Base-by-base conservation (phyloP, 2,888 invertebrate genomes). In the Limnephilus marmoratus region DNA sequence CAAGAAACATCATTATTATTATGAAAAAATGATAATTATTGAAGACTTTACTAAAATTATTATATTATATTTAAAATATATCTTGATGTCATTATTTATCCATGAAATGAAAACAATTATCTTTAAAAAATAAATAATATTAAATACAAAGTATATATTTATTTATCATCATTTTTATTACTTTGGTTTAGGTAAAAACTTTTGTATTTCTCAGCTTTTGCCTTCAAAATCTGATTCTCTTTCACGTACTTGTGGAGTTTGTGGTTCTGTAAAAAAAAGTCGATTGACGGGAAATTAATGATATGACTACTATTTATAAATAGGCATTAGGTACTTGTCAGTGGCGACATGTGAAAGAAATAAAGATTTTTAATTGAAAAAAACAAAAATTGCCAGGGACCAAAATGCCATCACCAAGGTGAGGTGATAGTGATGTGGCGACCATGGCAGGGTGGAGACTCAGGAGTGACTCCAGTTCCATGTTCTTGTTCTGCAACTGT, bases 171-270 rank as follows among this genome's bases (percentile, higher is more conserved):
- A 31, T 87, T n/a, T 13, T 87, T 49, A 18, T 87, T 49, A 4
- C 5, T n/a, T 31, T 31, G 37, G 37, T 53, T 68, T 7, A 68
- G 45, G 94, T 96, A 97, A 49, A 96, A 94, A 7, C 94, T 94
- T 31, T 96, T 95, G 89, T 97, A 94, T 87, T 95, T 95, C 0
- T 95, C 94, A 85, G 96, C 96, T 1, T 96, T 95, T 92, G 95
- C 96, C 94, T 96, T 96, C 24, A 96, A 94, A 94, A 96, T 96
- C 87, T 95, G 94, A 93, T 96, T 96, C 94, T 95, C 96, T 93
- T 95, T 95, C 95, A 96, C 95, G n/a, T 96, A 95, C 91, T 96
- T 96, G 0, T 95, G 95, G 86, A 96, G 93, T 94, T 96, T 95
- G 94, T 96, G 96, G 92, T 96, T 96, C 96, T 96, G 95, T n/a